Conservation (phyloP, 2,888 invertebrate genomes). For the Tuberolachnus salignus region DNA sequence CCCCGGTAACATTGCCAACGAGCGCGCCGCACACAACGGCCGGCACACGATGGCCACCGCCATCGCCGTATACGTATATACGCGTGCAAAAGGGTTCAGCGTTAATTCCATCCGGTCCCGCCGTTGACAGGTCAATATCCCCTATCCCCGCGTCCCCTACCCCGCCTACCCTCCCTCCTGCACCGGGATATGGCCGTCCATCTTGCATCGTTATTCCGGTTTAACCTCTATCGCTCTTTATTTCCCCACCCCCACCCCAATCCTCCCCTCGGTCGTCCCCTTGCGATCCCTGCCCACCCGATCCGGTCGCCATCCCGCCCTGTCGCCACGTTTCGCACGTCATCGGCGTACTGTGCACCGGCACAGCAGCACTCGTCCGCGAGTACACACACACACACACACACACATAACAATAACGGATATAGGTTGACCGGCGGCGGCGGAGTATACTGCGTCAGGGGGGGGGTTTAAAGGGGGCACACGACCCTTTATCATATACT, state of each 20-base stretch:
- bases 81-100: constrained; percentile 53
- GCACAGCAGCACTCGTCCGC: neutral
- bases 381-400: no score
- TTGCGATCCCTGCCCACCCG: neutral
- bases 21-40: neutral
- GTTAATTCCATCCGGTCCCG: constrained; percentile 54
- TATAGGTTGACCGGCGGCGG: neutral
- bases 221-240: constrained; percentile 5
- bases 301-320: neutral
- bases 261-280: neutral
- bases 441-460: no score
- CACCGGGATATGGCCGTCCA: constrained; percentile 40
- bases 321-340: constrained; percentile 12
- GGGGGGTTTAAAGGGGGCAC: neutral
- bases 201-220: constrained; percentile 43
- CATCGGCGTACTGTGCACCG: neutral
- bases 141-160: neutral
- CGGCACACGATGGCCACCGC: constrained; percentile 37
- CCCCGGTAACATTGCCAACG: constrained; percentile 4
- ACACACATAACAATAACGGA: constrained; percentile 42
- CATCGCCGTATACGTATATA: neutral
- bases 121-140: constrained; percentile 54
- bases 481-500: constrained; percentile 36
- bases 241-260: no score
- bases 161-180: neutral